phyloP scores from a whole-genome alignment of 2,797 vertebrate genomes.

The Manis pentadactyla region DNA sequence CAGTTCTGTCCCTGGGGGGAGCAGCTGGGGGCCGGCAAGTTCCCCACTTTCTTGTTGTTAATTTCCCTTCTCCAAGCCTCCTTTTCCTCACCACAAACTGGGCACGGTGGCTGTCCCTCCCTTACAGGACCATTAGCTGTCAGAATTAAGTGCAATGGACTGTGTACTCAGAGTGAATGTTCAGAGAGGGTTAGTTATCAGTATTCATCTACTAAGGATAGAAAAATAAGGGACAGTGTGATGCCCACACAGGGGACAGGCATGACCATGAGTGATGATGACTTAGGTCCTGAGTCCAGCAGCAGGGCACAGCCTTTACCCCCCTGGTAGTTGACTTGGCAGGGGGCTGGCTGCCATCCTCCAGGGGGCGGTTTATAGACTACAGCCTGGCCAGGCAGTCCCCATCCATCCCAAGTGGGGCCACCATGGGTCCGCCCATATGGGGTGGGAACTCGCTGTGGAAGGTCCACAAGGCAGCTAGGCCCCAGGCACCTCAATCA shows the following conservation, averaged over 20 bases:
- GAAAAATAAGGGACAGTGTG: not conserved
- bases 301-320: not conserved
- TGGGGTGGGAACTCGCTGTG: not conserved
- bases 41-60: not conserved
- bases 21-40: not conserved
- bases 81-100: not conserved
- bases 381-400: too few species aligned
- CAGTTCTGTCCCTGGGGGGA: not conserved
- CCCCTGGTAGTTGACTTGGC: not conserved
- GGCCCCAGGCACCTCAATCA: not conserved
- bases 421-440: not conserved
- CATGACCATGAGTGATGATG: not conserved
- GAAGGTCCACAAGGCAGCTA: not conserved
- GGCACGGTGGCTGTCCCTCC: not conserved
- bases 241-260: not conserved
- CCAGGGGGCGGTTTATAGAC: not conserved
- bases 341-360: not conserved
- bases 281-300: not conserved
- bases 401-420: not conserved
- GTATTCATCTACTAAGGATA: not conserved
- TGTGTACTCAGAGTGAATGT: not conserved
- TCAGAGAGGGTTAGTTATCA: not conserved
- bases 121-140: accelerated
- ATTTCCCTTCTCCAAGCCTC: not conserved
- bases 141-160: not conserved